A percentile compares a stretch with the other conserved stretches of the same genome.
phyloP scores from a whole-genome alignment of 2,797 vertebrate species.

The Chromis chromis region DNA sequence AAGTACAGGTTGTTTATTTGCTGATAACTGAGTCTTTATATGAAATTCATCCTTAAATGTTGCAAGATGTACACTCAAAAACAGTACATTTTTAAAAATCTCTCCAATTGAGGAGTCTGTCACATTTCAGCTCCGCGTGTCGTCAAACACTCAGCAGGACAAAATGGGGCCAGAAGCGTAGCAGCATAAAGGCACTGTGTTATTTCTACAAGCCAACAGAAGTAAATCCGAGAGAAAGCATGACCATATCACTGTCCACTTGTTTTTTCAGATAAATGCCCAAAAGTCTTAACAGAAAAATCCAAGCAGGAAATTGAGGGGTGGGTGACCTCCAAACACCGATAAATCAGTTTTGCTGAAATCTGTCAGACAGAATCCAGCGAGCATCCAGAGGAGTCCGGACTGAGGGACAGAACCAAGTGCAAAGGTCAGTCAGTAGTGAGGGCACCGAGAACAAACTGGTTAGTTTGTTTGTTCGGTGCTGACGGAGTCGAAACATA shows the following conservation, averaged over 20 bases:
- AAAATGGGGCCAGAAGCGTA: constrained; percentile 51
- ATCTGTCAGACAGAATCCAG: constrained; percentile 44
- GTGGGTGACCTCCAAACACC: constrained; percentile 46
- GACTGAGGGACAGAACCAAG: constrained; percentile 51
- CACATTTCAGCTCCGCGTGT: constrained; percentile 30
- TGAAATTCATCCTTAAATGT: constrained; percentile 36
- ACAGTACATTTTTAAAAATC: constrained; percentile 11
- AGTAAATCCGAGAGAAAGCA: constrained; percentile 52
- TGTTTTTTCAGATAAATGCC: constrained; percentile 50
- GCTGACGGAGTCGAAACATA: constrained; percentile 31
- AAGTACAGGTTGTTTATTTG: not conserved
- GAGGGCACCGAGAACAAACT: constrained; percentile 46
- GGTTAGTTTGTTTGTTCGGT: constrained; percentile 45
- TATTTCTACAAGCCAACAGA: constrained; percentile 69
- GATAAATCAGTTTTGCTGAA: constrained; percentile 45
- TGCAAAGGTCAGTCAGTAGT: constrained; percentile 57
- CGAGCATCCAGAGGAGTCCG: constrained; percentile 31
- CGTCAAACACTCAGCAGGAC: constrained; percentile 40
- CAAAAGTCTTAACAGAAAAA: constrained; percentile 43
- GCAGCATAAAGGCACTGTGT: constrained; percentile 79
- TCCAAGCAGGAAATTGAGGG: constrained; percentile 25
- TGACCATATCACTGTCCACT: constrained; percentile 28
- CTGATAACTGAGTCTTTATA: constrained; percentile 9
- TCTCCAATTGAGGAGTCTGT: constrained; percentile 12
- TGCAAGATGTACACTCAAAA: constrained; percentile 29